Conservation (phyloP, 2,888 invertebrate species). For the Bombyx huttoni region DNA sequence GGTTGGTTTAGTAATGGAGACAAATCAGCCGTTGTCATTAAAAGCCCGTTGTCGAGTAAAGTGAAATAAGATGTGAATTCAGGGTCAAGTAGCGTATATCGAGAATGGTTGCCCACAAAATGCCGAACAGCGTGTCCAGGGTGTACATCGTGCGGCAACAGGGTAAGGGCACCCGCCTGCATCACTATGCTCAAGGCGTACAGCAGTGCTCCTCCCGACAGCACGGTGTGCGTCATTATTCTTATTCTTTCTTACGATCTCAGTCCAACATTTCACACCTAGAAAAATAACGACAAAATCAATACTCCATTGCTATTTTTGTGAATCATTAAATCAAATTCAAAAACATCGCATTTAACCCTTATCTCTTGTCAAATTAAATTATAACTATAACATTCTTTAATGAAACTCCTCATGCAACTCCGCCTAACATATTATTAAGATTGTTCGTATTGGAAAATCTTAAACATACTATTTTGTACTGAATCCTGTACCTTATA, state of each 20-base stretch:
- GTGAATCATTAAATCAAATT: no score
- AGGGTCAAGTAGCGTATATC: slow-evolving; percentile 78
- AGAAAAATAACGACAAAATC: slow-evolving; percentile 13
- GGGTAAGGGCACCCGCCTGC: slow-evolving; percentile 61
- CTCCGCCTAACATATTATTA: no score
- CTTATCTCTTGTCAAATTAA: no score
- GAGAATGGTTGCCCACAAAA: slow-evolving; percentile 74
- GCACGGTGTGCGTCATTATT: slow-evolving; percentile 50
- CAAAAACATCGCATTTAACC: no score
- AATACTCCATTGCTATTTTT: no score
- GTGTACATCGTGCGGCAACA: slow-evolving; percentile 90
- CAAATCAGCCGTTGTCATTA: slow-evolving; percentile 92
- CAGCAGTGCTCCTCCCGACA: slow-evolving; percentile 54
- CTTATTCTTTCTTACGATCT: slow-evolving; percentile 21
- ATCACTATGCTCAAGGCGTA: slow-evolving; percentile 42
- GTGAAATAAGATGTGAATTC: slow-evolving; percentile 90
- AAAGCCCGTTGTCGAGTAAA: slow-evolving; percentile 87
- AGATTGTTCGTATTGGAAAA: no score
- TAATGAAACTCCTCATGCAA: no score
- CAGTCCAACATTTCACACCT: slow-evolving; percentile 61
- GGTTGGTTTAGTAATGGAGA: slow-evolving; percentile 85
- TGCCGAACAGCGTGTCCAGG: slow-evolving; percentile 90
- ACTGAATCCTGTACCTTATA: no score
- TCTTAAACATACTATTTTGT: no score
- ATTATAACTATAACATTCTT: no score